Conservation (phyloP, 2,888 invertebrate species). For the Amorpha juglandis region DNA sequence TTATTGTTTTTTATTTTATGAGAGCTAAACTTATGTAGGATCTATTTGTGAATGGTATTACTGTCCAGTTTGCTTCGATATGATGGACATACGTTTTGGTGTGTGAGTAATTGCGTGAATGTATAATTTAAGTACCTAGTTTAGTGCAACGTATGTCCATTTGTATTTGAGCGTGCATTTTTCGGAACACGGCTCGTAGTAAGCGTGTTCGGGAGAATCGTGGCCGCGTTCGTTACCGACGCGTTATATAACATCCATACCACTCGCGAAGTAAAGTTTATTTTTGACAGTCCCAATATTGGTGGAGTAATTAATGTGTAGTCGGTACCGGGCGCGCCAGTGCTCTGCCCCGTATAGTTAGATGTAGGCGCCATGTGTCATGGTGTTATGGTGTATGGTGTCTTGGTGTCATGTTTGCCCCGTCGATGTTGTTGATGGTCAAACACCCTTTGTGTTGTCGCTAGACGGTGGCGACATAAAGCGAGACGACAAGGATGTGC, state of each 20-base stretch:
- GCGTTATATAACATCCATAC: not conserved
- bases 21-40: not conserved
- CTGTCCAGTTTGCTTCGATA: slow-evolving; percentile 25
- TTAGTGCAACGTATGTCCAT: slow-evolving; percentile 20
- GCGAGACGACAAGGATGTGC: slow-evolving; percentile 95
- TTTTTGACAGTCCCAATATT: too few relatives aligned
- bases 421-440: slow-evolving; percentile 86
- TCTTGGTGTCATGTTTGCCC: slow-evolving; percentile 72
- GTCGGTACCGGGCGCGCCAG: slow-evolving; percentile 22
- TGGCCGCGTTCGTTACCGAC: slow-evolving; percentile 18
- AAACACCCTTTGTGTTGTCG: slow-evolving; percentile 89
- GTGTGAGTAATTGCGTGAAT: slow-evolving; percentile 1
- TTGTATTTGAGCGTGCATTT: slow-evolving; percentile 30
- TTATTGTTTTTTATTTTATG: slow-evolving; percentile 48
- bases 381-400: slow-evolving; percentile 53
- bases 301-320: not conserved
- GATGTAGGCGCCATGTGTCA: slow-evolving; percentile 37
- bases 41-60: slow-evolving; percentile 30
- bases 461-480: slow-evolving; percentile 86
- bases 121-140: not conserved
- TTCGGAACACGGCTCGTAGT: slow-evolving; percentile 36
- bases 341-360: slow-evolving; percentile 27
- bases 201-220: slow-evolving; percentile 21
- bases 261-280: not conserved
- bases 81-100: slow-evolving; percentile 26